Base-by-base conservation (phyloP, 2,113 vertebrate species). In the Pelecanoides urinatrix region DNA sequence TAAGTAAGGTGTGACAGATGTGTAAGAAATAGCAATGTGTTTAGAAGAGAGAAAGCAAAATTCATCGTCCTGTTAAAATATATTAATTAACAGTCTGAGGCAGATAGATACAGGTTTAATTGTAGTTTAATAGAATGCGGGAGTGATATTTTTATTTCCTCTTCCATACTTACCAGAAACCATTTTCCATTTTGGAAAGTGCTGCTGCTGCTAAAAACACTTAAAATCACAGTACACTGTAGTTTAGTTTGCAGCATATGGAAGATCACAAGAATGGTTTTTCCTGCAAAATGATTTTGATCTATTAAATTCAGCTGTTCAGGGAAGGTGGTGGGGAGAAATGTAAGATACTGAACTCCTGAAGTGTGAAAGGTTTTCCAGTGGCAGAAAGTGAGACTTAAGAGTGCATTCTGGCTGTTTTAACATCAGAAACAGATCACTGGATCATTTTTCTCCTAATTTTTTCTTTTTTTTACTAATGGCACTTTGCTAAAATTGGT, bases 161-260 rank as follows among this genome's bases (percentile, higher is more conserved):
- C 25, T 88, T 84, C 40, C 15, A 11, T 95, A 76, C 56, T 58
- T 91, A 42, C 0, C 26, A 91, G 72, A 87, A 91, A 61, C 12
- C 23, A 36, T 91, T 93, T 96, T 73, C 63, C 58, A 40, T 83
- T 96, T 89, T 92, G 82, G 58, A 92, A 86, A 77, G 56, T 30
- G 44, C 68, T 63, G 61, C 68, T 63, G 61, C 81, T 92, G 83
- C 86, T 95, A 55, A 72, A 95, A 93, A 11, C 7, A 26, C 80
- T 96, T 88, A 81, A 93, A 82, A 14, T 34, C 53, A 77, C 77
- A 89, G 63, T 56, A 49, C 62, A 32, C 82, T 79, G 32, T 55
- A 65, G 71, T 93, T 97, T 83, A 56, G 70, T 92, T 73, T 97
- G 94, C 63, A 96, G 72, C 94, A 92, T 85, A 58, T 87, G 94